Evolutionary conservation across 30 jellyfish, hydroid and myxozoan genomes (phyloP).

Genomic region (Turritopsis rubra): DNA sequence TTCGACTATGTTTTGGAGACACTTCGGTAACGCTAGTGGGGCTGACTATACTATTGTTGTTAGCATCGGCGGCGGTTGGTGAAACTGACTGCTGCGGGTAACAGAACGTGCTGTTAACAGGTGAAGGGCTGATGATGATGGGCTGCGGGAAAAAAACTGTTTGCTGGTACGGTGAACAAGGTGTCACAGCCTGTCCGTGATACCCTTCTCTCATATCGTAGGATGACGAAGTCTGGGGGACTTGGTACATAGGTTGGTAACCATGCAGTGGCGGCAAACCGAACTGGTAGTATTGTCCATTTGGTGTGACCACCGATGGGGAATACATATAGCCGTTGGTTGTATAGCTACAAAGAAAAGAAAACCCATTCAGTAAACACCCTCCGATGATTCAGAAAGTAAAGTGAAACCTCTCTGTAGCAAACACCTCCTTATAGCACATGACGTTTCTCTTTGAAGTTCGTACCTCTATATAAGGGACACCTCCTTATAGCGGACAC

Average conservation of each 20-base stretch:
- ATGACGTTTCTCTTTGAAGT: too few relatives aligned
- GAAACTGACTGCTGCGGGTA: neutral
- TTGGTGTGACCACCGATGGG: conserved; percentile 6
- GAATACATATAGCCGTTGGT: neutral
- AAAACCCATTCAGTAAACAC: neutral
- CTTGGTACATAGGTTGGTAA: conserved; percentile 18
- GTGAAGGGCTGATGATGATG: conserved; percentile 8
- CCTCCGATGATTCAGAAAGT: too few relatives aligned
- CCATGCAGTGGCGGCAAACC: conserved; percentile 26
- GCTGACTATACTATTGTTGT: neutral
- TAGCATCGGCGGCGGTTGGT: neutral
- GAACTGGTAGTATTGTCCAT: neutral
- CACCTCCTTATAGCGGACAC: too few relatives aligned
- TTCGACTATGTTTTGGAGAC: neutral
- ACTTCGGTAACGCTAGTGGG: neutral
- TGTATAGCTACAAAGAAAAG: neutral
- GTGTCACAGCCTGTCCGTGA: neutral
- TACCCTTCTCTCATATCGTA: neutral
- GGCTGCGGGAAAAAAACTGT: conserved; percentile 1
- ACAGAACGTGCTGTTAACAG: neutral
- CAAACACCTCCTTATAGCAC: too few relatives aligned
- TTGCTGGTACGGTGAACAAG: neutral
- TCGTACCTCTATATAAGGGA: too few relatives aligned
- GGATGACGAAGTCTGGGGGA: neutral
- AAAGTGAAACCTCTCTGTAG: too few relatives aligned